Evolutionary conservation across 2,888 invertebrate species (phyloP), one percentile per base, ranked within the genome.

Genomic region (Nomada flava): DNA sequence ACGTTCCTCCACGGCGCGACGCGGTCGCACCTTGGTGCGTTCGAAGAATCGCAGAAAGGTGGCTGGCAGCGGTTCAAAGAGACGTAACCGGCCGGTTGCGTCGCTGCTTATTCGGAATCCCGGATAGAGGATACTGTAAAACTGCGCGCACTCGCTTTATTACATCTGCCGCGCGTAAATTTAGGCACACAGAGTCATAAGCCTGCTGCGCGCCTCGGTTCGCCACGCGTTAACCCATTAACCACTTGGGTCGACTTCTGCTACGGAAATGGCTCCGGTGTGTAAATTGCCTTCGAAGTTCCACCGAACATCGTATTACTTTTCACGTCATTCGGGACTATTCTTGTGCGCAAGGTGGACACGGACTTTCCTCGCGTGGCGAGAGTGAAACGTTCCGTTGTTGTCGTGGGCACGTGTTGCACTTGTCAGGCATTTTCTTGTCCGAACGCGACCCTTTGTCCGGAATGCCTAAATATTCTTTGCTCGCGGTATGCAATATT

Each of bases 51-150:
- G 74, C 78, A 44, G 78, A 64, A 64, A 83, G 83, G 62, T 74
- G 67, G 52, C 83, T 88, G 88, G 88, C 88, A 83, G 13, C 65
- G 76, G 69, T 86, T 87, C 89, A 88, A 88, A 62, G 47, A 63
- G 60, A 79, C 67, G 60, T 64, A 83, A 85, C 64, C 63, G 76
- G 62, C 53, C 79, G 75, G 80, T 55, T 71, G 74, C 64, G 70
- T 72, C 77, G 57, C 68, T 75, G 75, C 81, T 87, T 88, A 82
- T 88, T 83, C 84, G 77, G 76, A 85, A 87, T 82, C 82, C 78
- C 82, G 85, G 84, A 87, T 72, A 82, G 76, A 79, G 82, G 73
- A 82, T 75, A 76, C 67, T 69, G 80, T 78, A 79, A 89, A 82
- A 82, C 70, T 77, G 70, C 71, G 82, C 59, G 60, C 70, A 47